A percentile compares a stretch with the other conserved stretches of the same genome.
These are phyloP conservation scores for Mesocricetus auratus DNA, from an alignment of 2,113 vertebrate species.

Conservation along the genomic window DNA sequence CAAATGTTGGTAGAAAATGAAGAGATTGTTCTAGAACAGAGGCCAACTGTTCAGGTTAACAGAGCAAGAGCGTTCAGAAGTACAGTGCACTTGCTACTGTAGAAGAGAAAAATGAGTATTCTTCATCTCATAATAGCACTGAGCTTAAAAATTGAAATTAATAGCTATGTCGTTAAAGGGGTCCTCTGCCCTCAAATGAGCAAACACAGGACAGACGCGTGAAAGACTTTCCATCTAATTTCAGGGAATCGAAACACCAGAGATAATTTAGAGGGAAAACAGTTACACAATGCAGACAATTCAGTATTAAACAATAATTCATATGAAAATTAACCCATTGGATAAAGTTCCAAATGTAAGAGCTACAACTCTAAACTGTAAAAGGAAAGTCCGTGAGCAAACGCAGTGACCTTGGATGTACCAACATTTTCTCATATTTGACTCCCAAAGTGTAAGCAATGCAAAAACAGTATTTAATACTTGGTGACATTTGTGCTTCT, in stretches of 20 bases:
- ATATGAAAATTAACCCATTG: conserved; percentile 21
- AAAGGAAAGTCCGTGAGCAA: not conserved
- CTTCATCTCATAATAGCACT: conserved; percentile 65
- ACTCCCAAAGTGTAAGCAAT: not conserved
- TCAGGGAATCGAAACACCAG: conserved; percentile 5
- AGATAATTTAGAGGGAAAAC: conserved; percentile 39
- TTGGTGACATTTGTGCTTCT: not conserved
- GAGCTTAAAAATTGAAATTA: conserved; percentile 68
- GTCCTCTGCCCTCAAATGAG: not conserved
- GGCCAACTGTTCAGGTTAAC: conserved; percentile 84
- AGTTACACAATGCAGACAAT: conserved; percentile 24
- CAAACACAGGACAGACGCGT: conserved; percentile 35
- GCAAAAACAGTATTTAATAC: not conserved
- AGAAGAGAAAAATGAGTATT: conserved; percentile 71
- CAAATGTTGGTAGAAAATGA: conserved; percentile 83
- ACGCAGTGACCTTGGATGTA: not conserved
- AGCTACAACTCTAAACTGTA: conserved; percentile 17
- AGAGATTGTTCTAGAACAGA: conserved; percentile 84
- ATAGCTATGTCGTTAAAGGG: conserved; percentile 50
- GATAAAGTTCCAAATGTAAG: not conserved
- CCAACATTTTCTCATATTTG: not conserved
- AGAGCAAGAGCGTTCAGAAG: conserved; percentile 71
- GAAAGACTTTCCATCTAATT: conserved; percentile 40
- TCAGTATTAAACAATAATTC: conserved; percentile 44
- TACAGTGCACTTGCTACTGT: conserved; percentile 65